These are phyloP conservation scores for Rhorus exstirpatorius DNA, from an alignment of 2,888 invertebrate species.

Conservation along the genomic window DNA sequence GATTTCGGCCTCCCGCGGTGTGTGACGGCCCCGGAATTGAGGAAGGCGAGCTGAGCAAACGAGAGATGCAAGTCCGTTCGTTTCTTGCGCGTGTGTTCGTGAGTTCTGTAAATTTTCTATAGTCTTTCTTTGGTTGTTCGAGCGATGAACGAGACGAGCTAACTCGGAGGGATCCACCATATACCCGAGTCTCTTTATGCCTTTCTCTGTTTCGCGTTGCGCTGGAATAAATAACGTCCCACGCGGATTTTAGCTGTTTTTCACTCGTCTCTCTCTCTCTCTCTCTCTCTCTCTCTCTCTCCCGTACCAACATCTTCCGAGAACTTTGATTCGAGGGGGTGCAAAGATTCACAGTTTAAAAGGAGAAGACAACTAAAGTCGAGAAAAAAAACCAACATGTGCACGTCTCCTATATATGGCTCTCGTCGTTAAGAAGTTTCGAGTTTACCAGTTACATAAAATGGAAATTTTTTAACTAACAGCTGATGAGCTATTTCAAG, in stretches of 20 bases:
- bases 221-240: constrained; percentile 66
- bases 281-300: constrained; percentile 6
- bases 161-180: constrained; percentile 27
- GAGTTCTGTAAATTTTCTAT: constrained; percentile 48
- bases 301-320: constrained; percentile 57
- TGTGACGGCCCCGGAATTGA: constrained; percentile 56
- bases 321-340: constrained; percentile 60
- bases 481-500: too few species aligned
- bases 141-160: constrained; percentile 33
- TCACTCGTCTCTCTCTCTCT: constrained; percentile 6
- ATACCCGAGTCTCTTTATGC: constrained; percentile 43
- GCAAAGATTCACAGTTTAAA: constrained; percentile 32
- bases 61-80: constrained; percentile 29
- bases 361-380: constrained; percentile 9
- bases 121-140: constrained; percentile 22
- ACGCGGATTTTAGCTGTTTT: constrained; percentile 55
- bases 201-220: constrained; percentile 57
- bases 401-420: neutral
- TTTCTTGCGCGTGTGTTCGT: constrained; percentile 6
- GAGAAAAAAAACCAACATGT: constrained; percentile 3
- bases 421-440: neutral
- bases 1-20: constrained; percentile 58
- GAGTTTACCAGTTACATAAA: too few species aligned
- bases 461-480: too few species aligned
- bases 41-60: constrained; percentile 54